Conservation (phyloP, 2,888 invertebrate species). For the Linnaemya tessellans region DNA sequence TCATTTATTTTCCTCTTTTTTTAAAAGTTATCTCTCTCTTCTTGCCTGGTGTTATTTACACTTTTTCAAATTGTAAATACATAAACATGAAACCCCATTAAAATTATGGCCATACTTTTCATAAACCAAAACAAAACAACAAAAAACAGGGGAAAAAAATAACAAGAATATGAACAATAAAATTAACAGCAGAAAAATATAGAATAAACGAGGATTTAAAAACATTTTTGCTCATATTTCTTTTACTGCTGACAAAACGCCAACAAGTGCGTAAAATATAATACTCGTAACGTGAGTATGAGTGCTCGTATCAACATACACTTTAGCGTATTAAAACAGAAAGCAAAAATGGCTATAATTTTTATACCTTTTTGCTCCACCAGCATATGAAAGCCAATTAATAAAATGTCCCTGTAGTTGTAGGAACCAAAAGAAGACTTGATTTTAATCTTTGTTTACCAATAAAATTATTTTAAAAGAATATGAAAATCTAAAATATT, state of each 20-base stretch:
- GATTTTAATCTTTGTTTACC: no score
- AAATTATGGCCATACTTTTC: constrained; percentile 59
- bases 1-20: constrained; percentile 17
- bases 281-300: constrained; percentile 29
- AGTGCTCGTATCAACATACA: background rate
- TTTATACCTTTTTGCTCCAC: constrained; percentile 1
- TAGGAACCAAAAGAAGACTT: background rate
- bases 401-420: background rate
- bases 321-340: background rate
- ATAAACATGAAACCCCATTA: constrained; percentile 66
- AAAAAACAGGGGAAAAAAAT: constrained; percentile 2
- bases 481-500: no score
- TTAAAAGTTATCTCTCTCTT: constrained; percentile 33
- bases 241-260: constrained; percentile 37
- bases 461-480: no score
- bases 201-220: constrained; percentile 53
- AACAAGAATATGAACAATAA: constrained; percentile 45
- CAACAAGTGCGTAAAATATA: constrained; percentile 64
- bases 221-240: constrained; percentile 42
- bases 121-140: constrained; percentile 13
- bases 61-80: constrained; percentile 62
- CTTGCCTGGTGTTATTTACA: constrained; percentile 61
- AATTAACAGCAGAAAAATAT: constrained; percentile 39
- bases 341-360: constrained; percentile 31
- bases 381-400: background rate